phyloP scores from a whole-genome alignment of 2,797 vertebrate genomes.

The Podargus strigoides region DNA sequence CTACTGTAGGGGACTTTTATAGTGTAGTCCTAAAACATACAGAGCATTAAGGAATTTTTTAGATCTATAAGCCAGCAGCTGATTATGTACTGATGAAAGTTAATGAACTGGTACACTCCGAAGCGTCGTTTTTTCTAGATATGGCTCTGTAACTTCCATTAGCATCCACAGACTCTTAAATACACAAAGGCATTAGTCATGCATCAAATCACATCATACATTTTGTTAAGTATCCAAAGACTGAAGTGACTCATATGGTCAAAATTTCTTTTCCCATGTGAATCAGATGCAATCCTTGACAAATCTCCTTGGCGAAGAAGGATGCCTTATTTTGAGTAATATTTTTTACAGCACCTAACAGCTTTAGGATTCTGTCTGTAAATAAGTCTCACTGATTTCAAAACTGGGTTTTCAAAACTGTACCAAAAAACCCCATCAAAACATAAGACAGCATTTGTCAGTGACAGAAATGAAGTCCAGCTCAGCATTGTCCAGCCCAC shows the following conservation, averaged over 20 bases:
- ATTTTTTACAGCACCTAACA: neutral
- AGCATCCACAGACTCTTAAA: constrained; percentile 40
- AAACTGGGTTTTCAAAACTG: neutral
- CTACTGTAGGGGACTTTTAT: neutral
- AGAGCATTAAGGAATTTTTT: constrained; percentile 5
- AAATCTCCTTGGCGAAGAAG: neutral
- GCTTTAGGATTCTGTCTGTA: neutral
- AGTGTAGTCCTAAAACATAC: neutral
- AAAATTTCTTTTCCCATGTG: constrained; percentile 37
- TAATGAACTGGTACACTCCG: neutral
- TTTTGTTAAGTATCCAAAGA: constrained; percentile 17
- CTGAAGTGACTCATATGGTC: constrained; percentile 2
- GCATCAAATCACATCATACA: neutral
- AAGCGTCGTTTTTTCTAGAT: constrained; percentile 16
- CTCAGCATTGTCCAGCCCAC: neutral
- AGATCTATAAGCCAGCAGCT: neutral
- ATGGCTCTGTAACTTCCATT: neutral
- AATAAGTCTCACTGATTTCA: neutral
- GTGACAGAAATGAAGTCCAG: neutral
- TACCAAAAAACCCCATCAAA: neutral
- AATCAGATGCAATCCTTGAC: constrained; percentile 24
- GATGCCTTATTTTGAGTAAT: neutral
- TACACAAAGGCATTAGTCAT: constrained; percentile 52
- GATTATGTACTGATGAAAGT: constrained; percentile 15
- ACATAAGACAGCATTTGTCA: neutral